Evolutionary conservation across 2,888 invertebrate genomes (phyloP), one percentile per base, ranked within the genome.

Genomic region (Dynastes maya): DNA sequence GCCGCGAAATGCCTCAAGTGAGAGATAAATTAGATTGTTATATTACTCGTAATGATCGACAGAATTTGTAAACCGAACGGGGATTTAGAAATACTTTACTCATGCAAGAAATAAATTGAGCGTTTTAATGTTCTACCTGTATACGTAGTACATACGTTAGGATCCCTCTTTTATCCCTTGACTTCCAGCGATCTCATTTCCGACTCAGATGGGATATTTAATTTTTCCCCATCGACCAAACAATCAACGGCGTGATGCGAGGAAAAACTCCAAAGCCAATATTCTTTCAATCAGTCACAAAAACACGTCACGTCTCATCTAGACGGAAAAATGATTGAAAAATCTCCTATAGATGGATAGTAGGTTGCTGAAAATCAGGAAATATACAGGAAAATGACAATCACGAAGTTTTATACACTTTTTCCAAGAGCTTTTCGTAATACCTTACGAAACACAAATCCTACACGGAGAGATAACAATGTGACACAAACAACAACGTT

Each of bases 311-410:
- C 82, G 85, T 86, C 86, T 85, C 85, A 83, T 86, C 84, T 83
- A 84, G 81, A 83, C 84, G 84, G 84, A 86, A 86, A 87, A 86
- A 85, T 84, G 84, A 86, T 85, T 82, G 80, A 84, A 87, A 87
- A 86, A 85, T 80, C 83, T 83, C 74, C 77, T 71, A 77, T 53
- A 11, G 78, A 6, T 58, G n/a, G 55, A 5, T 8, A 9, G 22
- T 22, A 45, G 45, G 45, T 78, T 13, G n/a, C 82, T 81, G 80
- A 74, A 63, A 82, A 81, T 82, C 83, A 86, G 88, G 87, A 88
- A 88, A 87, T 87, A 85, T 85, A 84, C 87, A 88, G 88, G 88
- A 86, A 88, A 87, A 87, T 86, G 87, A 86, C 87, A 86, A 87
- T 88, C 86, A 85, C 78, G 70, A 55, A 37, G 71, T 32, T 71